Evolutionary conservation across 2,113 vertebrate genomes (phyloP).

Genomic region (Papio anubis): DNA sequence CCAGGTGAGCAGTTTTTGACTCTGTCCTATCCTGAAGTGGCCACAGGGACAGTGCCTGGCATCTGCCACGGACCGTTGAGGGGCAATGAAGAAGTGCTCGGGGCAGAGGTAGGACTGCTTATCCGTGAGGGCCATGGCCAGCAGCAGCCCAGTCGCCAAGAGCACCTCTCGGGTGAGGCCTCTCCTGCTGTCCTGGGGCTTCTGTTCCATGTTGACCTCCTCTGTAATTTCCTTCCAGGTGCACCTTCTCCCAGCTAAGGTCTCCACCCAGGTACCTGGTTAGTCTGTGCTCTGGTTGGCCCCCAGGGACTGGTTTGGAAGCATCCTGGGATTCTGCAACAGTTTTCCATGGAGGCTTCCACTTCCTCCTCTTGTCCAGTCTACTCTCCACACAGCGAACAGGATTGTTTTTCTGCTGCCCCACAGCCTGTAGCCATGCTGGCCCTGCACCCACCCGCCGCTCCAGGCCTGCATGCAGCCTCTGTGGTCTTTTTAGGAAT

Average conservation of each 20-base stretch:
- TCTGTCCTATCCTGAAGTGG: constrained; percentile 86
- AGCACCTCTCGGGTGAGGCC: constrained; percentile 72
- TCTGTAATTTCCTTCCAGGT: neutral
- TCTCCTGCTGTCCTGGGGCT: constrained; percentile 21
- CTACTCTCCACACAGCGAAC: neutral
- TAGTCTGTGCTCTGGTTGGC: neutral
- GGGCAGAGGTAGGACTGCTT: constrained; percentile 88
- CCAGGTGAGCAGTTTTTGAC: constrained; percentile 89
- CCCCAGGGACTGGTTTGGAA: neutral
- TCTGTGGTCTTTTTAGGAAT: neutral
- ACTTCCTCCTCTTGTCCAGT: neutral
- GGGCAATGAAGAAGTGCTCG: constrained; percentile 73
- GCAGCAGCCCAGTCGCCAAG: constrained; percentile 79
- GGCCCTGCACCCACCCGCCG: no score
- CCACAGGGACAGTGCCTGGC: constrained; percentile 81
- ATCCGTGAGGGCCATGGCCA: constrained; percentile 85
- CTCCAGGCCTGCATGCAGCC: no score
- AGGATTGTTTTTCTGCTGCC: neutral
- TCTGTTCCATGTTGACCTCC: constrained; percentile 77
- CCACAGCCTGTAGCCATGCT: no score
- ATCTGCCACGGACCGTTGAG: neutral
- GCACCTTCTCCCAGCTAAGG: neutral
- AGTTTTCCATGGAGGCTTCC: neutral
- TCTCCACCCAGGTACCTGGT: neutral
- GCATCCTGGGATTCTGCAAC: neutral